Conservation (phyloP, 2,113 vertebrate genomes). For the Empidonax alnorum region DNA sequence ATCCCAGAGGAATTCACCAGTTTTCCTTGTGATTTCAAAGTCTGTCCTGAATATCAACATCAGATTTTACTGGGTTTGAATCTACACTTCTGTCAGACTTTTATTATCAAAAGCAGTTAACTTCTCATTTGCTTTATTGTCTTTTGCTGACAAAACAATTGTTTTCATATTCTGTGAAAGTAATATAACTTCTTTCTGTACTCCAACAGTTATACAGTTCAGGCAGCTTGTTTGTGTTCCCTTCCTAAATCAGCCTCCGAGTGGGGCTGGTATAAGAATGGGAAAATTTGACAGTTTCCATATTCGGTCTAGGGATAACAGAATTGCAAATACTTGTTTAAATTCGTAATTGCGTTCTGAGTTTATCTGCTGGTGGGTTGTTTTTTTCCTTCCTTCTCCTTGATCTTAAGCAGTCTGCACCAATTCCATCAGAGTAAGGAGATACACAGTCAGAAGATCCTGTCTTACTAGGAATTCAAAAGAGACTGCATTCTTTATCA, state of each 20-base stretch:
- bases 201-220: not conserved
- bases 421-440: not conserved
- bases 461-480: not conserved
- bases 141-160: not conserved
- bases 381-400: not conserved
- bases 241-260: not conserved
- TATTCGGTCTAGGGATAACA: not conserved
- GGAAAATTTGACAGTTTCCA: not conserved
- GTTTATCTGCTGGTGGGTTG: not conserved
- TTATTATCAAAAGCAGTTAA: not conserved
- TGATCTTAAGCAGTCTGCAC: not conserved
- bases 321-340: not conserved
- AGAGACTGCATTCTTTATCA: not conserved
- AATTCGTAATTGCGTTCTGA: not conserved
- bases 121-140: not conserved
- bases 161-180: not conserved
- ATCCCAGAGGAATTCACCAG: not conserved
- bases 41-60: not conserved
- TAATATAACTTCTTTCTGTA: not conserved
- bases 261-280: not conserved
- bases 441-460: not conserved
- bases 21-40: not conserved
- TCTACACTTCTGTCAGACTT: not conserved
- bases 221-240: not conserved
- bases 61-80: not conserved